These are phyloP conservation scores for Catajapyx aquilonaris DNA, from an alignment of 1,140 invertebrate genomes.

Conservation along the genomic window DNA sequence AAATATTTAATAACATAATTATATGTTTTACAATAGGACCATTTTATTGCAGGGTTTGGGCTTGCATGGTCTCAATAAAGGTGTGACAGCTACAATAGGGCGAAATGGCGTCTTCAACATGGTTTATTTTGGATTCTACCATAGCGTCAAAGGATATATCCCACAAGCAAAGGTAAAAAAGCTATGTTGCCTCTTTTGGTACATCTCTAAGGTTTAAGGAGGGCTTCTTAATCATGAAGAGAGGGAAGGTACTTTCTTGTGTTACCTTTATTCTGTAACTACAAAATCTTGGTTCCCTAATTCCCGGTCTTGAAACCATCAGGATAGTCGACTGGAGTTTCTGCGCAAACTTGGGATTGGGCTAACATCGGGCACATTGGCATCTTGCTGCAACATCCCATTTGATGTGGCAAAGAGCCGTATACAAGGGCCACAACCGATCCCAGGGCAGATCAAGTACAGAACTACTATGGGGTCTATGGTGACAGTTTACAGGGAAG, in stretches of 20 bases:
- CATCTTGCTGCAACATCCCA: slow-evolving; percentile 74
- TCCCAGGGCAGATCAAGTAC: slow-evolving; percentile 49
- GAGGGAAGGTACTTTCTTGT: too few species aligned
- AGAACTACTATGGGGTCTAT: slow-evolving; percentile 51
- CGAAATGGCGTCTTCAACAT: slow-evolving; percentile 79
- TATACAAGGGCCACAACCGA: slow-evolving; percentile 76
- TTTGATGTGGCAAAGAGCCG: slow-evolving; percentile 90
- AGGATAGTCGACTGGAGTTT: slow-evolving; percentile 47
- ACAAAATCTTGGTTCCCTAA: too few species aligned
- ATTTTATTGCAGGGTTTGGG: slow-evolving; percentile 37
- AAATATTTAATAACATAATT: too few species aligned
- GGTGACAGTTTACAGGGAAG: slow-evolving; percentile 51
- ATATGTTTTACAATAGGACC: too few species aligned
- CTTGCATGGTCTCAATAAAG: slow-evolving; percentile 58
- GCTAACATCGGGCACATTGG: slow-evolving; percentile 60
- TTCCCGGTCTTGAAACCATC: too few species aligned
- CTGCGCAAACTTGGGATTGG: slow-evolving; percentile 51
- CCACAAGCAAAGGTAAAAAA: slow-evolving; percentile 39
- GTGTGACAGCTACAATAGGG: slow-evolving; percentile 65
- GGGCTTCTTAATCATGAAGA: too few species aligned
- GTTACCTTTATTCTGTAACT: too few species aligned
- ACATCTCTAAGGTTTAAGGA: too few species aligned
- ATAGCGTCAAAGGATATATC: slow-evolving; percentile 59
- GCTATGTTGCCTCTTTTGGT: too few species aligned
- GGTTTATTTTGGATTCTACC: slow-evolving; percentile 86